Base-by-base conservation (phyloP, 2,113 vertebrate species). In the Cebus imitator region DNA sequence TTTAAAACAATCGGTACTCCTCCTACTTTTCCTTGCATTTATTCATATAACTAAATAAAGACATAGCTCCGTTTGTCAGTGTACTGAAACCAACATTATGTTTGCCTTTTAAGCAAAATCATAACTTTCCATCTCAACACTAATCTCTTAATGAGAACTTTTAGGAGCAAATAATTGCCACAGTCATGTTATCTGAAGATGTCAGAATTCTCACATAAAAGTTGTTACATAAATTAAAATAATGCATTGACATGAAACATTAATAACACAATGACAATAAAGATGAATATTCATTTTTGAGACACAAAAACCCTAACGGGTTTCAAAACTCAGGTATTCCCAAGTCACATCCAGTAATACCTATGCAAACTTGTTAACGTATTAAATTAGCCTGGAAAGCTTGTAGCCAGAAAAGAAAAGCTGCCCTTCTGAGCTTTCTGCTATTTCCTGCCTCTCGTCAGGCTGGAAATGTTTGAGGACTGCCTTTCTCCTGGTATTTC, bases 11-110 rank as follows among this genome's bases (percentile, higher is more conserved):
- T 98, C 97, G 97, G 96, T 98, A 97, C 95, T 97, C 86, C 90
- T 98, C 98, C 80, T 97, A 91, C 89, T 97, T 98, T 97, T 64
- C 0, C 94, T 98, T 98, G 0, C 0, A 95, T 98, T 98, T 97
- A 96, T 98, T 98, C 98, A 98, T 97, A 96, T 94, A 89, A 97
- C 97, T 98, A 98, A 98, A 98, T 97, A 98, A 92, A 98, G 96
- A 94, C 90, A 92, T 91, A 92, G 88, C 90, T 97, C 87, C 45
- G 90, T 97, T 94, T 94, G 95, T 97, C 93, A 88, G 79, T 94
- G 95, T 94, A 90, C 96, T 93, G 86, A 98, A 95, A 96, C 20
- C 64, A 75, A 64, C 1, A 14, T 97, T 97, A 95, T 86, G 96
- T 43, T 91, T 8, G 0, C 61, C 72, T 86, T 90, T 89, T 76